These are phyloP conservation scores for Bombus haemorrhoidalis DNA, from an alignment of 1,140 invertebrate genomes.

Conservation along the genomic window DNA sequence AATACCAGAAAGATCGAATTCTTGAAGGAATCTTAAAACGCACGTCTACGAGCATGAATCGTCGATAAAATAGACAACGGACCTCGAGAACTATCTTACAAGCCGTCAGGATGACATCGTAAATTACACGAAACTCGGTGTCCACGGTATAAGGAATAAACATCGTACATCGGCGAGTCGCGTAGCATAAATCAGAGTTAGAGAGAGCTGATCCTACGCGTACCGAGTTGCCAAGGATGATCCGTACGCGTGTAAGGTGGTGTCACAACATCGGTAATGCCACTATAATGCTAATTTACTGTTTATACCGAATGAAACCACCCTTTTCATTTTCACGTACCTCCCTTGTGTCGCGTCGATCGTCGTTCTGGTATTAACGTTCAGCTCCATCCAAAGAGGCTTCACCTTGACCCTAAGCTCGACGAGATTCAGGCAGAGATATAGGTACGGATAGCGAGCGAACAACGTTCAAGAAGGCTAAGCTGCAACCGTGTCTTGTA, in stretches of 20 bases:
- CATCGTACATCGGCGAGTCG: conserved; percentile 34
- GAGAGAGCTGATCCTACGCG: conserved; percentile 70
- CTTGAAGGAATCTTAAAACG: not conserved
- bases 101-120: conserved; percentile 41
- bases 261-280: conserved; percentile 80
- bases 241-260: conserved; percentile 72
- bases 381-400: conserved; percentile 33
- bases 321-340: conserved; percentile 3
- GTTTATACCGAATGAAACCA: conserved; percentile 68
- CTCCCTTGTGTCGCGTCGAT: conserved; percentile 13
- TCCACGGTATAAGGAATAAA: conserved; percentile 47
- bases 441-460: conserved; percentile 10
- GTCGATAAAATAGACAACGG: conserved; percentile 17
- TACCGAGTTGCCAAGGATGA: conserved; percentile 58
- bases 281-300: conserved; percentile 80
- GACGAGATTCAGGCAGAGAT: conserved; percentile 30
- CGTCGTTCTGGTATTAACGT: conserved; percentile 48
- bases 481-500: conserved; percentile 30
- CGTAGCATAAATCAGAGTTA: conserved; percentile 77
- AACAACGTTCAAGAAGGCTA: conserved; percentile 1
- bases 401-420: conserved; percentile 62
- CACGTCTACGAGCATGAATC: not conserved
- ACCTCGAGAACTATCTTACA: not conserved
- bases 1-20: not conserved
- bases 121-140: conserved; percentile 64